phyloP scores from a whole-genome alignment of 2,888 invertebrate genomes.

The Caradrina clavipalpis region DNA sequence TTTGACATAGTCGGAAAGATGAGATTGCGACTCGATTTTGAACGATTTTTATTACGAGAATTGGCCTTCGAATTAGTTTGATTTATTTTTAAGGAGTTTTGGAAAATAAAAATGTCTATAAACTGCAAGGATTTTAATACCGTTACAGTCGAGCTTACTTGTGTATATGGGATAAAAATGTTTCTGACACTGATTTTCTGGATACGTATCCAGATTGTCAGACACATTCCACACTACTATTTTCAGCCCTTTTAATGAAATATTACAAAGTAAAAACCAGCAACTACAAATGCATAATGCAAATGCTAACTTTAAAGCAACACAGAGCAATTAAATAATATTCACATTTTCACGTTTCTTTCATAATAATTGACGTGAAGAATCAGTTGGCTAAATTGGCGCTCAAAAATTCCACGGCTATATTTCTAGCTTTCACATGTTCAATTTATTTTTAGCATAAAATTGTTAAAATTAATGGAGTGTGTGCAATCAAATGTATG shows the following conservation, averaged over 20 bases:
- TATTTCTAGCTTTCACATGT: slow-evolving; percentile 20
- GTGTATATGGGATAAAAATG: neutral
- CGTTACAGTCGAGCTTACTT: neutral
- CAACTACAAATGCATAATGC: no score
- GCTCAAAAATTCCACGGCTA: slow-evolving; percentile 10
- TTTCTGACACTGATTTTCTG: neutral
- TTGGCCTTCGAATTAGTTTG: no score
- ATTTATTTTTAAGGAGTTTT: no score
- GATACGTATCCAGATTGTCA: neutral
- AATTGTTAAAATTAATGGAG: slow-evolving; percentile 43
- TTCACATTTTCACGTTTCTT: neutral
- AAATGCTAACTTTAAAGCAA: neutral
- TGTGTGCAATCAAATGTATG: slow-evolving; percentile 57
- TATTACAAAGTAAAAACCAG: no score
- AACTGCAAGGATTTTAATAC: no score
- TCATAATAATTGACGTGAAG: slow-evolving; percentile 13
- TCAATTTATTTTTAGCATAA: slow-evolving; percentile 29
- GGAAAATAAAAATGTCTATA: no score
- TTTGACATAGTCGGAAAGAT: no score
- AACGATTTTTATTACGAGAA: no score
- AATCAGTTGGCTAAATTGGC: slow-evolving; percentile 30
- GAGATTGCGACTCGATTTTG: no score
- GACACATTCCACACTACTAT: no score
- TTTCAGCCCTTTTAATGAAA: no score
- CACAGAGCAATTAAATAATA: slow-evolving; percentile 4